Conservation (phyloP, 2,888 invertebrate genomes). For the Agriopis leucophaearia region DNA sequence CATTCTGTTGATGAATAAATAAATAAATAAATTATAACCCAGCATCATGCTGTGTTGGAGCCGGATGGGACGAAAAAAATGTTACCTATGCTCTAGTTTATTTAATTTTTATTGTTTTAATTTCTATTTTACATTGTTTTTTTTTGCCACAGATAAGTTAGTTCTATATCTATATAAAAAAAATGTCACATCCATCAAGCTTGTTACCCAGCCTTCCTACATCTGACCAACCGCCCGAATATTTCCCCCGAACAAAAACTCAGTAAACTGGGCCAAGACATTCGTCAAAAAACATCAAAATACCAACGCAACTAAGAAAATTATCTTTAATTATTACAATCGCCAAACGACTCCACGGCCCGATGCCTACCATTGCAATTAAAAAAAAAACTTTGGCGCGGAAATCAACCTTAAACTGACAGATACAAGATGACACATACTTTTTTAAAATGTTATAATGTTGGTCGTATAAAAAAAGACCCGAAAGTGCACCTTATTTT, state of each 20-base stretch:
- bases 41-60: no score
- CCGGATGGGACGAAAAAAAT: no score
- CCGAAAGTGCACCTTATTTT: constrained; percentile 43
- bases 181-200: constrained; percentile 28
- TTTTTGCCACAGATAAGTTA: no score
- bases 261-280: constrained; percentile 52
- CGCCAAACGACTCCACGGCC: constrained; percentile 37
- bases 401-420: constrained; percentile 39
- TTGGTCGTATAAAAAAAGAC: constrained; percentile 27
- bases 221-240: constrained; percentile 43
- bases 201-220: constrained; percentile 20
- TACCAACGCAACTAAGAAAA: constrained; percentile 60
- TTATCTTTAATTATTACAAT: constrained; percentile 62
- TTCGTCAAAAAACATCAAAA: constrained; percentile 59
- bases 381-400: constrained; percentile 31
- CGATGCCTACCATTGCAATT: constrained; percentile 7
- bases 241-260: constrained; percentile 51
- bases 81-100: no score
- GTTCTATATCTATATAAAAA: no score
- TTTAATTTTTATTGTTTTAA: no score
- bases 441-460: constrained; percentile 11
- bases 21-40: no score
- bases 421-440: constrained; percentile 20
- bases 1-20: no score
- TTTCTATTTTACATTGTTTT: no score